Evolutionary conservation across 2,888 invertebrate species (phyloP), one percentile per base, ranked within the genome.

Genomic region (Leptopilina myrica): DNA sequence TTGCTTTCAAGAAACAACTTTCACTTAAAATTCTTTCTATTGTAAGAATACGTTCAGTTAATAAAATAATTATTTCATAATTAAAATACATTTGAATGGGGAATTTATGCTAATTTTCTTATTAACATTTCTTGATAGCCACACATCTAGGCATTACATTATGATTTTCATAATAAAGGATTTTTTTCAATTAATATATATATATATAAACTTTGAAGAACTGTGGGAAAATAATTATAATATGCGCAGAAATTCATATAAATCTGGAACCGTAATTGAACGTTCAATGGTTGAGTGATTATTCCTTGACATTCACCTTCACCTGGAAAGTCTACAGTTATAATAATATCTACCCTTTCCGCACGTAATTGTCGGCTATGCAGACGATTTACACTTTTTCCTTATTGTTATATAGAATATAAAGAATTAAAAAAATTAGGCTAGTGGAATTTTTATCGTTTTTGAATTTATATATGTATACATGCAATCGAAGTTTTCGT

Each of bases 231-330:
- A 73, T 73, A 56, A 56, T 56, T 59, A 78, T 77, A 62, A 46
- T 49, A 62, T 76, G 40, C 62, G 46, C 66, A 67, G 65, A 79
- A 76, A 79, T 73, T 73, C 76, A n/a, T 56, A 77, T 77, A 67
- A 77, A 79, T 81, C 66, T 20, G 56, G 53, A 15, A 64, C 76
- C 77, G 40, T 43, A 26, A 73, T 73, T 73, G 73, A 73, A 73
- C 53, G 56, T 15, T 33, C 26, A 56, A 56, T 59, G 53, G 56
- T 79, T 77, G 75, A 80, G 77, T 69, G 78, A 76, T 59, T 20
- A 69, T 80, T 59, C 78, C 81, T 81, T 81, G 82, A 83, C 82
- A 83, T 83, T 83, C 82, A 83, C 81, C 82, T 83, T 83, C 82
- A 80, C 79, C 81, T 80, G 82, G 66, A 79, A 78, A 81, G 79